These are phyloP conservation scores for Percopsis transmontana DNA, from an alignment of 2,113 vertebrate genomes.

Conservation along the genomic window DNA sequence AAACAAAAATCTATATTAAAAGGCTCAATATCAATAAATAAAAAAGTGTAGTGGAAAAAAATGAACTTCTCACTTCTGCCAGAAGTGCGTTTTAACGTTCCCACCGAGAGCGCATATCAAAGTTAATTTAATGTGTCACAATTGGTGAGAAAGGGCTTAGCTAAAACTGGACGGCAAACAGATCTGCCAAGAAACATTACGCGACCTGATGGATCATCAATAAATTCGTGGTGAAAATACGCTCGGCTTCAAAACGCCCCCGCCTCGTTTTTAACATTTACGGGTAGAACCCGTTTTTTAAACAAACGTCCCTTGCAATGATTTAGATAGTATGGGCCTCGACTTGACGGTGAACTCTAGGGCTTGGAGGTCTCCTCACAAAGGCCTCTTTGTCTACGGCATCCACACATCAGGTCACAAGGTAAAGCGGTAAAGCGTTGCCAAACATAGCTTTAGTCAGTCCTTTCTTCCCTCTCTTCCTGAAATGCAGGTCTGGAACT, in stretches of 20 bases:
- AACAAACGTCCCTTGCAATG: conserved; percentile 60
- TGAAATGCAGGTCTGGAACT: conserved; percentile 73
- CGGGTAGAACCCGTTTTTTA: conserved; percentile 45
- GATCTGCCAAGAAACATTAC: conserved; percentile 57
- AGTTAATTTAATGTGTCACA: conserved; percentile 54
- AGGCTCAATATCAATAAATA: too few species aligned
- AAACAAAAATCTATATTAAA: too few species aligned
- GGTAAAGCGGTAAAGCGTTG: conserved; percentile 71
- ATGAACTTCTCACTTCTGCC: neutral
- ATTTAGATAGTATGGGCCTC: conserved; percentile 66
- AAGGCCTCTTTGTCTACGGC: conserved; percentile 67
- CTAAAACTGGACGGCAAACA: conserved; percentile 20
- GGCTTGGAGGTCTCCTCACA: conserved; percentile 60
- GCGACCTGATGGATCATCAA: conserved; percentile 57
- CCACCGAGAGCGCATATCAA: conserved; percentile 31
- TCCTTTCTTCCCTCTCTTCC: conserved; percentile 56
- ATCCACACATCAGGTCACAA: conserved; percentile 69
- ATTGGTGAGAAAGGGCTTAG: conserved; percentile 46
- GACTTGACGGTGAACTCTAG: conserved; percentile 61
- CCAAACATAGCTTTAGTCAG: conserved; percentile 79
- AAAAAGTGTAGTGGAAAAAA: too few species aligned
- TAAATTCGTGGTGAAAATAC: conserved; percentile 60
- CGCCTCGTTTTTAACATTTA: conserved; percentile 48
- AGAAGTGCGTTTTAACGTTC: conserved; percentile 27
- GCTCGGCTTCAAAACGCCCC: conserved; percentile 43